Base-by-base conservation (phyloP, 2,113 vertebrate genomes). In the Phaethornis superciliosus region DNA sequence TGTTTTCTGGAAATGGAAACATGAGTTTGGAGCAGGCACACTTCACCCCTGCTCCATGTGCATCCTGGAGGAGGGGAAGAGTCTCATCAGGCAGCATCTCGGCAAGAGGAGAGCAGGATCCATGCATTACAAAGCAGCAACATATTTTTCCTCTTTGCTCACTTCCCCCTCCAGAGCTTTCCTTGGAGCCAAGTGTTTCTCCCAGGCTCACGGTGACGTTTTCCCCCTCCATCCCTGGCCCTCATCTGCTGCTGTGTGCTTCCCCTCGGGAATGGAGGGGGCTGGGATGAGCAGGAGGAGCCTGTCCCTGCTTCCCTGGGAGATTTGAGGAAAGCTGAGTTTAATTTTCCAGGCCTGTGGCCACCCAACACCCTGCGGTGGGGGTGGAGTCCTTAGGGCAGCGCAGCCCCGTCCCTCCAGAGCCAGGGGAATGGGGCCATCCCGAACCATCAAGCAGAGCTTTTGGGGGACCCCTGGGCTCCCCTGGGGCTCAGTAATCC, bases 81-180 rank as follows among this genome's bases (percentile, higher is more conserved):
- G 79, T 19, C 7, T 4, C 88, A 27, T 23, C 47, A 3, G 0
- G 9, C 54, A n/a, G 44, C 85, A 30, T 62, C 68, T 26, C 62
- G 4, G 78, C 42, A 17, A 1, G 4, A 6, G 12, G 74, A 27
- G 74, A 1, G 75, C 15, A 0, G 68, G 51, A 70, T 33, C 71
- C 20, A 0, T 21, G 26, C 69, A 2, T 63, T 20, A 28, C 91
- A 30, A 22, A 65, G 81, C 42, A 65, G 81, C 42, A 47, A 59
- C 69, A 90, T 96, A 87, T 46, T 95, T 95, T 96, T 79, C 83
- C 65, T 44, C 81, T 95, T 93, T 0, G 37, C 91, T 96, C 95
- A 95, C 47, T 88, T 92, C 70, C 91, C 33, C 1, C 67, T 59
- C 27, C 84, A 8, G 80, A 37, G 47, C 77, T 64, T 80, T 67